Base-by-base conservation (phyloP, 2,888 invertebrate genomes). In the Chymomyza fuscimana region DNA sequence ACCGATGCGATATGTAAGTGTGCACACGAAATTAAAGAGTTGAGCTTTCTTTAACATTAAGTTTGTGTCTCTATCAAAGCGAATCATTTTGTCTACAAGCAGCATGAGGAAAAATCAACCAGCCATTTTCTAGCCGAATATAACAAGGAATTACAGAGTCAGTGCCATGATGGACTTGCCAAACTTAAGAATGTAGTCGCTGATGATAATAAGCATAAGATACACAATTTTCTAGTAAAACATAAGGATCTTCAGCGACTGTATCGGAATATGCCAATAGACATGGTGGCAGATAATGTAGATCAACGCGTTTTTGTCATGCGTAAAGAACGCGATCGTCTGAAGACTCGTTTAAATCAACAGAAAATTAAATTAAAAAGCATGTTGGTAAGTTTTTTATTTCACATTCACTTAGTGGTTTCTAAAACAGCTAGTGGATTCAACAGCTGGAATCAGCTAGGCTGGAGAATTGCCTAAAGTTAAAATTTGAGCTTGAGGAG, bases 241-340 rank as follows among this genome's bases (percentile, higher is more conserved):
- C 89, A 90, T 71, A 89, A 86, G 70, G 91, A 90, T 36, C 87
- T 91, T 87, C 90, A 91, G 72, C 82, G 91, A 4, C 68, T 92
- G 0, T 92, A 91, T 65, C 87, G 90, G 61, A 82, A 4, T 25
- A 25, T 25, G 25, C 25, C 25, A 2, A 4, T 25, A 25, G 25
- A 25, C 0, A 4, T 3, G 71, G 90, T 92, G 9, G 86, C 86
- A 19, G 91, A 92, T 29, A 91, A 91, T 51, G 90, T 92, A 7
- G 90, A 91, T 80, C 91, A 91, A 68, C 87, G 90, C 2, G 90
- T 91, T 5, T 92, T 92, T 86, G 84, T 90, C 1, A 75, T 90
- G 79, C 87, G 91, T 9, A 92, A 92, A 70, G 91, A 91, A 67
- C 82, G 87, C 1, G 92, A 92, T 87, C 90, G 89, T 12, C 75